Percentiles rank a stretch among this genome's conserved stretches.
Conservation (phyloP, 2,797 vertebrate species). For the Chiroxiphia lanceolata region DNA sequence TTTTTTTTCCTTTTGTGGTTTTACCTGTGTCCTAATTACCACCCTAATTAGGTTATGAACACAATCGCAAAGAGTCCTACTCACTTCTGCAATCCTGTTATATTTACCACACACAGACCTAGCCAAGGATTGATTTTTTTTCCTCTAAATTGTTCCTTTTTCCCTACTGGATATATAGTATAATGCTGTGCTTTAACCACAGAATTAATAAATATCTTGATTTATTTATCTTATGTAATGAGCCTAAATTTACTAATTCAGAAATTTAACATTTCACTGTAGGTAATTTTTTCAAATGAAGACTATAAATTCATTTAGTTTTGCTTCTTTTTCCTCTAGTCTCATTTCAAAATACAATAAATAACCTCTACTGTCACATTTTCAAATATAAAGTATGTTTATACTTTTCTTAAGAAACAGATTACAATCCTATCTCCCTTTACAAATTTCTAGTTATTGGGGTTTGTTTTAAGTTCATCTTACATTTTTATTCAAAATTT, state of each 20-base stretch:
- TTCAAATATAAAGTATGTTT: neutral
- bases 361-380: neutral
- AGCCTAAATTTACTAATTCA: neutral
- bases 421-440: neutral
- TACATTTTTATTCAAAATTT: neutral
- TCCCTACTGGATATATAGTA: conserved; percentile 14
- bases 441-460: neutral
- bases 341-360: neutral
- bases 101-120: conserved; percentile 47
- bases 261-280: neutral
- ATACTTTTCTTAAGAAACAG: neutral
- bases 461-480: neutral
- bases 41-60: conserved; percentile 77
- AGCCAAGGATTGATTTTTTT: conserved; percentile 63
- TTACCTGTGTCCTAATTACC: conserved; percentile 76
- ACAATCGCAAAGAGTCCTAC: conserved; percentile 53
- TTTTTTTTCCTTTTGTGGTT: conserved; percentile 67
- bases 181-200: conserved; percentile 27
- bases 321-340: neutral
- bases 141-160: conserved; percentile 35
- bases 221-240: conserved; percentile 43
- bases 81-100: conserved; percentile 36
- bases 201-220: conserved; percentile 34
- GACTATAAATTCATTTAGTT: neutral
- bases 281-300: neutral